Evolutionary conservation across 2,888 invertebrate genomes (phyloP), one percentile per base, ranked within the genome.

Genomic region (Scaptomyza polygonia): DNA sequence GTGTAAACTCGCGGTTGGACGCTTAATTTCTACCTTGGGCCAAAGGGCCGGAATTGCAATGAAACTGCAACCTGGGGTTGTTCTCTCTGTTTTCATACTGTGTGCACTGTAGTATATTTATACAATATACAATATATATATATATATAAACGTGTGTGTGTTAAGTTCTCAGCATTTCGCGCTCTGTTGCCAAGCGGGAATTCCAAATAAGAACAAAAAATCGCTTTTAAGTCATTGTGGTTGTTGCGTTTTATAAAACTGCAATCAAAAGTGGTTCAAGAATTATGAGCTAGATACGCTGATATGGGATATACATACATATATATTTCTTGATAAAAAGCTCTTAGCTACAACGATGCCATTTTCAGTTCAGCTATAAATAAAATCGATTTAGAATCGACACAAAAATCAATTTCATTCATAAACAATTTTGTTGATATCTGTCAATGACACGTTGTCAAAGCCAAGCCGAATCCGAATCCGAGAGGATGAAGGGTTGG

Each of bases 1-100:
- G 84, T 85, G 84, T 87, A 85, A 85, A 85, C 86, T 85, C 86
- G 82, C 82, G 82, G 82, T 86, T 81, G 82, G 82, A 81, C 82
- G 82, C 86, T 83, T 83, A 83, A 83, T 83, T 82, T 86, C 81
- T 86, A 75, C 84, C 84, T 73, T 86, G 86, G 78, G 75, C 84
- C 36, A 49, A 66, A 82, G 77, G 76, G 67, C 51, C 59, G 53
- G 56, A 58, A 58, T 48, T 51, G 55, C 57, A 43, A 48, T 53
- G 40, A 39, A 57, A 44, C 64, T 52, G 48, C 56, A 52, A 45
- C 51, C 39, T 55, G 55, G 52, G 42, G 36, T 51, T 44, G 53
- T 16, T 39, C 40, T 42, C 49, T 39, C 18, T 48, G 49, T 40
- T 14, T 9, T 12, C 21, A 43, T 18, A 25, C 25, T 25, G 25